Base-by-base conservation (phyloP, 2,888 invertebrate genomes). In the Atethmia centrago region DNA sequence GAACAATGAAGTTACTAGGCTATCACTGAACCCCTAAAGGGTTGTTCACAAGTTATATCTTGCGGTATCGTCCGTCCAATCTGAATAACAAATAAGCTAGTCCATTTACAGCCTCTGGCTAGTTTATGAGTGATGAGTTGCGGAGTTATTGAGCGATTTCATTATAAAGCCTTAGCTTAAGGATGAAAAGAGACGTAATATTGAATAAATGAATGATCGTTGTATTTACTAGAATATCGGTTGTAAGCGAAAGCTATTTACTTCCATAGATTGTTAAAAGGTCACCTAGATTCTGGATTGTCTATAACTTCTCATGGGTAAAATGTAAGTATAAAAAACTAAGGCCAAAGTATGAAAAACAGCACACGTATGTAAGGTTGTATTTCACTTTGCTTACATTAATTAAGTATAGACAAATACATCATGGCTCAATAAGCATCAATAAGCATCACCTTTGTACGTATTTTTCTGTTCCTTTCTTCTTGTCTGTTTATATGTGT, bases 31-130 rank as follows among this genome's bases (percentile, higher is more conserved):
- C 81, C 83, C 85, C 77, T 53, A 77, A 88, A 87, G 84, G 86
- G 81, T 83, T 82, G 77, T 78, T 77, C 64, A 59, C 75, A 82
- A 84, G 69, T 80, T 77, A 79, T 74, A 78, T 74, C 71, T 67
- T 61, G 61, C 47, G 71, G 65, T 61, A 66, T 77, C 76, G 65
- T 64, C 67, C 65, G 73, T 77, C 76, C 84, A 80, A 88, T 89
- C 88, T 89, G 88, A 89, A 89, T 90, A 85, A 84, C 87, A 90
- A 90, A 91, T 89, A 88, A 83, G 87, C 70, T 74, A 49, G 45
- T 8, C 83, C 84, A 84, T 85, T 85, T 83, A 77, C 73, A 77
- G 72, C 71, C 45, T 69, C 25, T 58, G 58, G 65, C 69, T 79
- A 74, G 72, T 53, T 85, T 74, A 66, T 71, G 80, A 80, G 74